Base-by-base conservation (phyloP, 2,888 invertebrate species). In the Campoplex nolae region DNA sequence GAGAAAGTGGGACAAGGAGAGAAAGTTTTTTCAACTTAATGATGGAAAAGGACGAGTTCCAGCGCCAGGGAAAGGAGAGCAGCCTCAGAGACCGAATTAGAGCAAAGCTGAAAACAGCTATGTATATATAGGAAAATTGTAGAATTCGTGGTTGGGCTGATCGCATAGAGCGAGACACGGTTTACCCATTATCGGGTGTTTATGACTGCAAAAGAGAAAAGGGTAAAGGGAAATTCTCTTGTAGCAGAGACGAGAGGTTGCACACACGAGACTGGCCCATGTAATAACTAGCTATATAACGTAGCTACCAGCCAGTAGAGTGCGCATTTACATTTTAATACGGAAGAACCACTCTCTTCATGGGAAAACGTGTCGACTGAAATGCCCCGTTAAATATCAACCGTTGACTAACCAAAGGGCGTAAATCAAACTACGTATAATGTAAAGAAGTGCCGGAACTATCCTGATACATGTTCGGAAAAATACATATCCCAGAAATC, bases 141-240 rank as follows among this genome's bases (percentile, higher is more conserved):
- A 76, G 76, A 83, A 80, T 84, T 67, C 85, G 87, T 76, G 86
- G 84, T 85, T 83, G 88, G 85, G 88, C 88, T 86, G 88, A 88
- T 86, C 86, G 76, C 85, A 89, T 78, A 86, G 89, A 89, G 90
- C 88, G 88, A 88, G 90, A 92, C 92, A 92, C 91, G 92, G 92
- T 92, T 92, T 92, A 88, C 88, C 92, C 92, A 92, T 92, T 92
- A 92, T 92, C 91, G 92, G 91, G 91, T 92, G 92, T 92, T 92
- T 92, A 92, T 91, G 92, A 90, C 88, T 84, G 70, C 73, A 87
- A 48, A 65, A 71, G 71, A 73, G 75, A 83, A 67, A 32, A 83
- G 76, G 70, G 68, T 45, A n/a, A 56, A 65, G 83, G 56, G 76
- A 54, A 71, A 73, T 78, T 51, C 45, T 45, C 54, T 62, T 65